Percentiles rank a stretch among this genome's conserved stretches.
Evolutionary conservation across 2,797 vertebrate genomes (phyloP).

Genomic region (Leptoclinus maculatus): DNA sequence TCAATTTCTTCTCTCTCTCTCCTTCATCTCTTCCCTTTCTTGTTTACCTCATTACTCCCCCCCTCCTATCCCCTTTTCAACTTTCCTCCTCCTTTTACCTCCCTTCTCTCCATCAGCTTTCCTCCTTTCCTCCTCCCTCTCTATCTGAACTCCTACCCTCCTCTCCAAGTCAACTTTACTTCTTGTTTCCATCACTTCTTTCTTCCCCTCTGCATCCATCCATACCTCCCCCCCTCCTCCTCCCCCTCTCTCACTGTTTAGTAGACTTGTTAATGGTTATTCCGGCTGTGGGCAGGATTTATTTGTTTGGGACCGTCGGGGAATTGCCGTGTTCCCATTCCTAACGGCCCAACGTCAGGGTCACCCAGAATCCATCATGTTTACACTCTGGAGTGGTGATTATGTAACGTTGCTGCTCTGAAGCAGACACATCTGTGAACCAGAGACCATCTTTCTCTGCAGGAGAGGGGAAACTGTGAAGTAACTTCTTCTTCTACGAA

Average conservation of each 20-base stretch:
- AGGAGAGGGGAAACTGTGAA: neutral
- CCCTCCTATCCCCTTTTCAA: neutral
- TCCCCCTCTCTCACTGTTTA: slow-evolving; percentile 55
- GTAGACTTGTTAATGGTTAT: slow-evolving; percentile 77
- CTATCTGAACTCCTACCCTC: neutral
- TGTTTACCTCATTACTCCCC: neutral
- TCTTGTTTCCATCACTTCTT: neutral
- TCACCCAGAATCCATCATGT: slow-evolving; percentile 70
- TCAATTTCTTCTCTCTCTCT: neutral
- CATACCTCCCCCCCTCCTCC: neutral
- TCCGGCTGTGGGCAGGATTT: slow-evolving; percentile 72
- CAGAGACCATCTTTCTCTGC: slow-evolving; percentile 3
- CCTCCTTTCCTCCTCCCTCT: neutral
- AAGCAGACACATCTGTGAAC: neutral
- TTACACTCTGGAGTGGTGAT: slow-evolving; percentile 42
- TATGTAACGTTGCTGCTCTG: slow-evolving; percentile 47
- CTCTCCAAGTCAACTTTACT: neutral
- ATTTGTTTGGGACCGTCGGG: slow-evolving; percentile 75
- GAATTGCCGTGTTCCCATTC: slow-evolving; percentile 69
- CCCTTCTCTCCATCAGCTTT: neutral
- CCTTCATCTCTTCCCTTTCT: neutral
- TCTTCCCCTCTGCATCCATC: neutral
- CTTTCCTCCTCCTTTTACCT: neutral
- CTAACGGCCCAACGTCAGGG: slow-evolving; percentile 58
- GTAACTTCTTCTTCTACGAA: neutral